A percentile compares a stretch with the other conserved stretches of the same genome.
phyloP scores from a whole-genome alignment of 2,113 vertebrate species.

The Illadopsis cleaveri region DNA sequence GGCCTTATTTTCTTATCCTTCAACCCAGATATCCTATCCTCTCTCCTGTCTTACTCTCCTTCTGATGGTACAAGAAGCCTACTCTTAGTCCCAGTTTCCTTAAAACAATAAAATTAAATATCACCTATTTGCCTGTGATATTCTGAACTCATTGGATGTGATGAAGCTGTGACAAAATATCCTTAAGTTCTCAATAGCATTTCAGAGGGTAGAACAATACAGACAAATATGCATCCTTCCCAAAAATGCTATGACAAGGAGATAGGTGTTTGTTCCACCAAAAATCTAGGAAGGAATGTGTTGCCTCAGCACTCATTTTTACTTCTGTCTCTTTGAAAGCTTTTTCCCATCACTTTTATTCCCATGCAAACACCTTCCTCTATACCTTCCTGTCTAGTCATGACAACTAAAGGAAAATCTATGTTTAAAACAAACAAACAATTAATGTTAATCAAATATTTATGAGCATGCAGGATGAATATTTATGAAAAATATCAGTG shows the following conservation, averaged over 20 bases:
- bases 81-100: not conserved
- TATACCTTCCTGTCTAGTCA: not conserved
- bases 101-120: not conserved
- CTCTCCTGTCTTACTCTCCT: not conserved
- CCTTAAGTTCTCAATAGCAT: not conserved
- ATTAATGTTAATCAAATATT: conserved; percentile 54
- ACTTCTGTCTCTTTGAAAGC: not conserved
- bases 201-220: not conserved
- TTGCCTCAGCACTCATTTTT: not conserved
- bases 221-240: not conserved
- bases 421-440: conserved; percentile 32
- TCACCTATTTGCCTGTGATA: not conserved
- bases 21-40: not conserved
- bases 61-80: not conserved
- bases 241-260: not conserved
- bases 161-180: not conserved
- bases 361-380: not conserved
- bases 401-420: not conserved
- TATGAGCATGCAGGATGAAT: conserved; percentile 24
- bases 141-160: not conserved
- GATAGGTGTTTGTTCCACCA: not conserved
- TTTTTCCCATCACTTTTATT: not conserved
- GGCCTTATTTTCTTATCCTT: not conserved
- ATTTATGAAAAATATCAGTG: conserved; percentile 19
- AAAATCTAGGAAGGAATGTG: not conserved